Percentiles rank a stretch among this genome's conserved stretches.
Conservation (phyloP, 2,888 invertebrate species). For the Drosophila borborema region DNA sequence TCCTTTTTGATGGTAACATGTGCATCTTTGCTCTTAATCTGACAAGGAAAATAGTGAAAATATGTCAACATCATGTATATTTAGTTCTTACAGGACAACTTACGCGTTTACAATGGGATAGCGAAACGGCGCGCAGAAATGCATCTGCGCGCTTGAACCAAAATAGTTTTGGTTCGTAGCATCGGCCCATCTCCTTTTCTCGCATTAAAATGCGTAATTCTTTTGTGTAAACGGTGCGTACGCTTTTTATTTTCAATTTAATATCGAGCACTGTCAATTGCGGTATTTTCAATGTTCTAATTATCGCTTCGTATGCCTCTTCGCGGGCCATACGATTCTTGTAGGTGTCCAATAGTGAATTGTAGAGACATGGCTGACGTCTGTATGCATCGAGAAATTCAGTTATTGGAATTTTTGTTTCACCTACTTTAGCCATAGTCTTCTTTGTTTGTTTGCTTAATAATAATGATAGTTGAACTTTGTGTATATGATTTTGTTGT, state of each 20-base stretch:
- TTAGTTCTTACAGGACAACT: slow-evolving; percentile 1
- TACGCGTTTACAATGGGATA: slow-evolving; percentile 66
- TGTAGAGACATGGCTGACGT: slow-evolving; percentile 81
- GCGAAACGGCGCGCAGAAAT: slow-evolving; percentile 77
- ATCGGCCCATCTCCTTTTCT: slow-evolving; percentile 59
- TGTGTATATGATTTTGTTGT: slow-evolving; percentile 43
- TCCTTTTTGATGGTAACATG: slow-evolving; percentile 33
- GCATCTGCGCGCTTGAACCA: slow-evolving; percentile 81
- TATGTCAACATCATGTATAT: background rate
- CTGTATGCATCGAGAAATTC: slow-evolving; percentile 81
- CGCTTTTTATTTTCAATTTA: slow-evolving; percentile 84
- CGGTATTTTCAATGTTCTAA: slow-evolving; percentile 75
- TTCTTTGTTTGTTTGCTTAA: background rate
- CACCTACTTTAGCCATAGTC: slow-evolving; percentile 74
- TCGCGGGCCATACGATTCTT: slow-evolving; percentile 79
- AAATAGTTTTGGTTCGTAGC: slow-evolving; percentile 78
- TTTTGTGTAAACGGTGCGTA: slow-evolving; percentile 84
- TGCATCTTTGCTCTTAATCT: slow-evolving; percentile 29
- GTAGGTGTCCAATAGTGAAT: slow-evolving; percentile 76
- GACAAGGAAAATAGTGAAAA: background rate
- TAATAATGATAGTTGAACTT: slow-evolving; percentile 25
- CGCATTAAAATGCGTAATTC: slow-evolving; percentile 78
- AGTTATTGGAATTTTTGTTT: slow-evolving; percentile 76
- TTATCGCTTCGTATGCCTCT: slow-evolving; percentile 77
- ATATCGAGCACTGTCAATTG: slow-evolving; percentile 78